These are phyloP conservation scores for Tinamus guttatus DNA, from an alignment of 2,113 vertebrate genomes.

Conservation along the genomic window DNA sequence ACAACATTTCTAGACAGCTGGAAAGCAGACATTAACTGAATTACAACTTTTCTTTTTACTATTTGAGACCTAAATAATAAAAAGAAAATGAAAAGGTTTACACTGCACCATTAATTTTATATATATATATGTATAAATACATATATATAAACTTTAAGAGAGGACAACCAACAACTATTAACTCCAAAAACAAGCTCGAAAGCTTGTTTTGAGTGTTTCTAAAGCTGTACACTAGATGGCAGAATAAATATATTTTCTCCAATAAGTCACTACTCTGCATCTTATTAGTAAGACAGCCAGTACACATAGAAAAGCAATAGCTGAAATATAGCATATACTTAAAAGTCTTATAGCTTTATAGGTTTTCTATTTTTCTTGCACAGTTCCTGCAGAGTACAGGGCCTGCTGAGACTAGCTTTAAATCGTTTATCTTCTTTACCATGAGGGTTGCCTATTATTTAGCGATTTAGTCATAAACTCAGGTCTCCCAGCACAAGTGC, in stretches of 20 bases:
- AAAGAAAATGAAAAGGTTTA: background rate
- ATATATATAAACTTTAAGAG: background rate
- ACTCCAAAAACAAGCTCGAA: background rate
- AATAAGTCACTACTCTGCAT: accelerated
- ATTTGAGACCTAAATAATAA: background rate
- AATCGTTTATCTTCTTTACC: background rate
- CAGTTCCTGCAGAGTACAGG: background rate
- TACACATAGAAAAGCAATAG: background rate
- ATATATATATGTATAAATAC: background rate
- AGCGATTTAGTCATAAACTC: background rate
- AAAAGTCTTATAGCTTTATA: background rate
- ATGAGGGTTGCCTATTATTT: accelerated
- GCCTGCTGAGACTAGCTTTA: background rate
- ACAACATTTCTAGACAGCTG: background rate
- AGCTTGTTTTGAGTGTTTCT: background rate
- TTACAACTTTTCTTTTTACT: background rate
- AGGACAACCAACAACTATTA: background rate
- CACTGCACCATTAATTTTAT: background rate
- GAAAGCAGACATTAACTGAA: background rate
- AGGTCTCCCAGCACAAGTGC: accelerated
- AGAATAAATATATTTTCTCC: background rate
- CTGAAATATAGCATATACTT: accelerated
- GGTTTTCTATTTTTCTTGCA: background rate
- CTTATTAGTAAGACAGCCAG: background rate
- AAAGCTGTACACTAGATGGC: constrained; percentile 55